Evolutionary conservation across 1,140 invertebrate genomes (phyloP).

Genomic region (Nephila pilipes): DNA sequence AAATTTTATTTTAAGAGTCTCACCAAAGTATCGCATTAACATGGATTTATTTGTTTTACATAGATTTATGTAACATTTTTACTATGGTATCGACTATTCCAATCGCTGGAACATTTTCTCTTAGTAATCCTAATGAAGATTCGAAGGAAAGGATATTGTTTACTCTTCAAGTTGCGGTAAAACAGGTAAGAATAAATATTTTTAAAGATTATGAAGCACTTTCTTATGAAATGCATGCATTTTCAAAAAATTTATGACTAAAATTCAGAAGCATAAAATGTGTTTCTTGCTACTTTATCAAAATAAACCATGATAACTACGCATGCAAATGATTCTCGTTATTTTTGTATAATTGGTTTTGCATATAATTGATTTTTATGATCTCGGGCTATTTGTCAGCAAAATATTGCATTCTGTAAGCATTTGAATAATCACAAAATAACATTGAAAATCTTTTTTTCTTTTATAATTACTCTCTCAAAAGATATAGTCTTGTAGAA

Average conservation of each 20-base stretch:
- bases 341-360: not conserved
- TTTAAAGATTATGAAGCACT: not conserved
- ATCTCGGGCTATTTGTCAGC: no score
- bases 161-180: slow-evolving; percentile 72
- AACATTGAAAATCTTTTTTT: no score
- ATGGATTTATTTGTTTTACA: not conserved
- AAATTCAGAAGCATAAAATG: not conserved
- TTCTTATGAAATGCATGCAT: no score
- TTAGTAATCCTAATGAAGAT: slow-evolving; percentile 68
- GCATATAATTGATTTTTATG: not conserved
- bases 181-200: slow-evolving; percentile 50
- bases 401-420: no score
- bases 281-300: not conserved
- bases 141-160: slow-evolving; percentile 70
- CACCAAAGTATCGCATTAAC: not conserved
- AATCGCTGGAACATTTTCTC: slow-evolving; percentile 47
- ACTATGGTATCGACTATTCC: slow-evolving; percentile 73
- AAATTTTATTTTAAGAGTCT: not conserved
- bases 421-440: no score
- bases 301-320: not conserved
- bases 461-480: no score
- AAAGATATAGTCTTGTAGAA: no score
- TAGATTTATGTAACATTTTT: slow-evolving; percentile 14
- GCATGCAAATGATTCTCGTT: not conserved
- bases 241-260: not conserved